A percentile compares a stretch with the other conserved stretches of the same genome.
Evolutionary conservation across 2,113 vertebrate species (phyloP).

Genomic region (Tonatia bakeri): DNA sequence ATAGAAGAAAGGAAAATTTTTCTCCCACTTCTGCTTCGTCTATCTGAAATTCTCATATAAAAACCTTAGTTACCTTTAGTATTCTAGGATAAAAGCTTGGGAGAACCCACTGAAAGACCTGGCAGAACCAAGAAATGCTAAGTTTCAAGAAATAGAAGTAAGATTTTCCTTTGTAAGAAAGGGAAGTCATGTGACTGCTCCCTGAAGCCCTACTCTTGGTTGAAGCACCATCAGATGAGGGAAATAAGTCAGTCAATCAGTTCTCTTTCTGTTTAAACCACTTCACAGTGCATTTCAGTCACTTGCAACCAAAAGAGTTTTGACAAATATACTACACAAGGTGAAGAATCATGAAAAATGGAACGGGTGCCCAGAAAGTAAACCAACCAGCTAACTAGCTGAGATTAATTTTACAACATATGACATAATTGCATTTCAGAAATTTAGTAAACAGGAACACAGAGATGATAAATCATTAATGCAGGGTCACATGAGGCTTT

Average conservation of each 20-base stretch:
- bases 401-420: constrained; percentile 38
- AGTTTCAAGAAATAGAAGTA: neutral
- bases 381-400: constrained; percentile 20
- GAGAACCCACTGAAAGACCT: neutral
- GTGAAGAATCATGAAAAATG: neutral
- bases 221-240: neutral
- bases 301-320: constrained; percentile 25
- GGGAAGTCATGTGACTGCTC: neutral
- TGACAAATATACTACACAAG: neutral
- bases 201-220: neutral
- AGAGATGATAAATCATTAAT: neutral
- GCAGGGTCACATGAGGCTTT: neutral
- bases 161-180: neutral
- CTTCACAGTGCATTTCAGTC: constrained; percentile 2
- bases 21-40: neutral
- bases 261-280: neutral
- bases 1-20: constrained; percentile 5
- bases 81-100: constrained; percentile 12
- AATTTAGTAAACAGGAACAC: constrained; percentile 44
- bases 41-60: neutral
- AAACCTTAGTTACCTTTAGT: neutral
- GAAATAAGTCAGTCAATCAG: neutral
- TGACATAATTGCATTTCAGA: constrained; percentile 12
- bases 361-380: constrained; percentile 10
- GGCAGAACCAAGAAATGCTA: neutral